These are phyloP conservation scores for Spermophilus dauricus DNA, from an alignment of 2,113 vertebrate genomes.

Conservation along the genomic window DNA sequence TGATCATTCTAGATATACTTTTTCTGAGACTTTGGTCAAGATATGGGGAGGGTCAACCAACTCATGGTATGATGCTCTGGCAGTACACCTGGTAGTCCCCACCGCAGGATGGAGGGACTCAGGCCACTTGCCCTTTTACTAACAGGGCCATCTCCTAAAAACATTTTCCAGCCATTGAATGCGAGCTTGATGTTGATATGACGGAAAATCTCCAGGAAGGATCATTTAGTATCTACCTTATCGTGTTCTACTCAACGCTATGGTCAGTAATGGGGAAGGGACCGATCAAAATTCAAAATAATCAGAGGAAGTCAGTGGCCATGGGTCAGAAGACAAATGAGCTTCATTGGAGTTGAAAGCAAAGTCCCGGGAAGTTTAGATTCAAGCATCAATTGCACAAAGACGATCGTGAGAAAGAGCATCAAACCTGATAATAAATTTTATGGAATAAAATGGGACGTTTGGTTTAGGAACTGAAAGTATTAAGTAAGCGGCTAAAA, in stretches of 20 bases:
- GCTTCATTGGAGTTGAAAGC: not conserved
- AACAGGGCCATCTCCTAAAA: too few species aligned
- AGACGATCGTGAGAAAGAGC: not conserved
- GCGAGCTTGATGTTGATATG: rapidly evolving
- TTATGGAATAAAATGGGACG: not conserved
- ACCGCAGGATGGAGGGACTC: not conserved
- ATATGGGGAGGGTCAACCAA: rapidly evolving
- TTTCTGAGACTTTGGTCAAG: not conserved
- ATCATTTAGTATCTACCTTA: not conserved
- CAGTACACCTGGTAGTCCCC: not conserved
- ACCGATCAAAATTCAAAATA: not conserved
- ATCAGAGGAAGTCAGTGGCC: not conserved
- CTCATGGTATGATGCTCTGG: too few species aligned
- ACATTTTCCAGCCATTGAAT: not conserved
- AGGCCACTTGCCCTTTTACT: rapidly evolving
- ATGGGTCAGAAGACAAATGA: not conserved
- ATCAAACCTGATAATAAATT: not conserved
- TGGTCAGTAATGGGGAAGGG: not conserved
- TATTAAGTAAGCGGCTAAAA: not conserved
- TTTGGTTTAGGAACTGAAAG: not conserved
- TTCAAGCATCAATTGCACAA: not conserved
- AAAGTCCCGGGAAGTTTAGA: not conserved
- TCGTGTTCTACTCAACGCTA: not conserved
- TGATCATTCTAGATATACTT: not conserved
- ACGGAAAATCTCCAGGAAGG: not conserved